Conservation (phyloP, 2,113 vertebrate species). For the Rhombomys opimus region DNA sequence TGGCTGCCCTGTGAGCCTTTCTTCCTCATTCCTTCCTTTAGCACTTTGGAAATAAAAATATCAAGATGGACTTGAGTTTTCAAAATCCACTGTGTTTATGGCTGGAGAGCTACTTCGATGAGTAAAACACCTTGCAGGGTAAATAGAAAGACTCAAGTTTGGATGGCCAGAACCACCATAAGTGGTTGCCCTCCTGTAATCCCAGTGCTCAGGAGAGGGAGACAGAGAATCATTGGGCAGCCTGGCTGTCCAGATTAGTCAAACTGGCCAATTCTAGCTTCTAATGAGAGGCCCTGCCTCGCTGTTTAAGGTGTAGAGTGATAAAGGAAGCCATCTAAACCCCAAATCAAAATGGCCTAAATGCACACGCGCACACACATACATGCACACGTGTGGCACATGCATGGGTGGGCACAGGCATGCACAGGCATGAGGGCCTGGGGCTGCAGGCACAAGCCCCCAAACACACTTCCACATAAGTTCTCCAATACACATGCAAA, state of each 20-base stretch:
- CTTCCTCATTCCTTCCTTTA: background rate
- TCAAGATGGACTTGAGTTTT: background rate
- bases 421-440: too few relatives aligned
- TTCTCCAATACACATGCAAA: background rate
- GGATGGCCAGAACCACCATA: background rate
- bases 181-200: too few relatives aligned
- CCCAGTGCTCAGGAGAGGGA: background rate
- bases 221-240: background rate
- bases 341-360: background rate
- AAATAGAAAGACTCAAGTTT: background rate
- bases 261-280: background rate
- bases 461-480: background rate
- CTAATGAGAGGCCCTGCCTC: too few relatives aligned
- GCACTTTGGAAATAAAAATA: slow-evolving; percentile 42
- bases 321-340: background rate
- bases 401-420: background rate
- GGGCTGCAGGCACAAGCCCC: background rate
- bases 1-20: background rate
- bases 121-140: background rate
- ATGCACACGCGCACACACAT: background rate
- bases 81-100: background rate
- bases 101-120: background rate
- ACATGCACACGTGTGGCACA: background rate
- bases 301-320: background rate
- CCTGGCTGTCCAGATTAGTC: background rate